Percentiles rank a stretch among this genome's conserved stretches.
Conservation (phyloP, 1,140 invertebrate genomes). For the Muscidifurax raptorellus region DNA sequence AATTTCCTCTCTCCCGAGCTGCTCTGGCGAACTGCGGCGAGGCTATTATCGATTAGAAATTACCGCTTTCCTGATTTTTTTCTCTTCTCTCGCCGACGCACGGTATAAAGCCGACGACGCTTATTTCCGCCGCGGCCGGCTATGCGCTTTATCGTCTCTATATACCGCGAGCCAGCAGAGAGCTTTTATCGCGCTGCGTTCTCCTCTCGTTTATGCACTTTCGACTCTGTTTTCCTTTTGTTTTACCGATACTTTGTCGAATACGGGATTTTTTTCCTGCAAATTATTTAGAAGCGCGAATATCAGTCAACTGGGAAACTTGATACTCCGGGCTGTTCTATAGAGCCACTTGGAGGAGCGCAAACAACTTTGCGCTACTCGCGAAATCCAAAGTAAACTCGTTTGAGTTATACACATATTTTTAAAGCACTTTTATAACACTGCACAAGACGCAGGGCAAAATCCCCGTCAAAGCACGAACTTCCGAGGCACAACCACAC, state of each 20-base stretch:
- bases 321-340: no score
- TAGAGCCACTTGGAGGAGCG: neutral
- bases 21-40: constrained; percentile 13
- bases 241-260: no score
- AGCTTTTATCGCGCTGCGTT: neutral
- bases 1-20: neutral
- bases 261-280: no score
- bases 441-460: neutral
- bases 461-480: neutral
- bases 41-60: constrained; percentile 51
- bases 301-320: no score
- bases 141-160: constrained; percentile 5
- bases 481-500: neutral
- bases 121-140: constrained; percentile 3
- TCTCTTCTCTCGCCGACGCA: neutral
- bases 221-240: no score
- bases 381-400: neutral
- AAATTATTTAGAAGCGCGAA: neutral
- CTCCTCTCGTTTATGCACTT: neutral
- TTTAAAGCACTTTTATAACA: neutral
- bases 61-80: constrained; percentile 46
- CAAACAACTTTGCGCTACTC: neutral
- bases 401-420: neutral
- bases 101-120: constrained; percentile 30
- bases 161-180: neutral